A percentile compares a stretch with the other conserved stretches of the same genome.
phyloP scores from a whole-genome alignment of 2,888 invertebrate species.

The Agapostemon virescens region DNA sequence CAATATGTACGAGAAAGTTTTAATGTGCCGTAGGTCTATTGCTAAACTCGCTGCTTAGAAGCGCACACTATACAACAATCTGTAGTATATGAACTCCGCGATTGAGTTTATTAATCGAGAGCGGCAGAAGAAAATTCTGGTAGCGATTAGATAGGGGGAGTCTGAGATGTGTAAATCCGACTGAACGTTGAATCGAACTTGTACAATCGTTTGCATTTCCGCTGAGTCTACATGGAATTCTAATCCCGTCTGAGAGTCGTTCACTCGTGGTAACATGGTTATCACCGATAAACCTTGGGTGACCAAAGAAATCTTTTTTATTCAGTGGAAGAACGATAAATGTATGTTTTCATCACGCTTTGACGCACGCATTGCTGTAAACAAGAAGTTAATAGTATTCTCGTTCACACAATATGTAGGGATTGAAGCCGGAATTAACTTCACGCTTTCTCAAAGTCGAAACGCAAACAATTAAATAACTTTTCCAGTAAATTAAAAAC shows the following conservation, averaged over 20 bases:
- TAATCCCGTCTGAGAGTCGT: neutral
- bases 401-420: neutral
- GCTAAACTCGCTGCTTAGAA: neutral
- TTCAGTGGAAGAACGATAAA: constrained; percentile 28
- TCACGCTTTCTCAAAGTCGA: neutral
- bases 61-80: neutral
- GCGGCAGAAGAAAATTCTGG: neutral
- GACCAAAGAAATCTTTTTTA: constrained; percentile 40
- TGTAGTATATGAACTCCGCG: neutral
- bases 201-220: constrained; percentile 10
- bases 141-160: neutral
- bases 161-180: neutral
- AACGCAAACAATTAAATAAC: no score
- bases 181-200: neutral
- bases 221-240: neutral
- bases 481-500: neutral
- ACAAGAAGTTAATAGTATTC: neutral
- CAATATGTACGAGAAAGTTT: no score
- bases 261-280: constrained; percentile 4
- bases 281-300: constrained; percentile 37
- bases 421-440: neutral
- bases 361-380: neutral
- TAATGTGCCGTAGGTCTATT: no score
- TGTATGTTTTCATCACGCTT: neutral
- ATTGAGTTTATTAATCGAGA: neutral